Evolutionary conservation across 2,113 vertebrate genomes (phyloP).

Genomic region (Megaceryle maxima): DNA sequence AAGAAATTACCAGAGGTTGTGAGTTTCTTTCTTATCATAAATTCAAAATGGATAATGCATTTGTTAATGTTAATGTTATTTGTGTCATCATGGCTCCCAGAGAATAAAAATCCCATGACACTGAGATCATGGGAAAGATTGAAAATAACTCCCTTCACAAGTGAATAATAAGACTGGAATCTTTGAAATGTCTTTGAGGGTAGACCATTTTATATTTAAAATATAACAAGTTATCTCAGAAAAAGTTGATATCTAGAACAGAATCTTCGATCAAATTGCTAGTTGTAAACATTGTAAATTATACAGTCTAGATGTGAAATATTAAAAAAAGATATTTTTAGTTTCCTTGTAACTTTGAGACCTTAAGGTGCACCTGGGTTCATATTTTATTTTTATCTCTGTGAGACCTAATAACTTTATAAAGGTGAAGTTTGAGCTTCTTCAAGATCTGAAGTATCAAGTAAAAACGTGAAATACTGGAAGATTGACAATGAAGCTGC

Average conservation of each 20-base stretch:
- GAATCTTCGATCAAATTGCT: background rate
- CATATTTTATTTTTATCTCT: background rate
- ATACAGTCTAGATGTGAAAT: background rate
- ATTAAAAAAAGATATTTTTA: background rate
- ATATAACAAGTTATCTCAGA: background rate
- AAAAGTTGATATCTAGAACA: background rate
- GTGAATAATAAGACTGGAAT: slow-evolving; percentile 71
- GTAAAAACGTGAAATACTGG: background rate
- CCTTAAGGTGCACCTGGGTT: background rate
- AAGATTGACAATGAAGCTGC: background rate
- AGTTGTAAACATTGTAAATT: background rate
- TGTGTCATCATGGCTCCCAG: background rate
- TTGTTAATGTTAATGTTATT: slow-evolving; percentile 20
- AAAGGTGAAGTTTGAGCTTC: background rate
- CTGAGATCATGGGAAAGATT: slow-evolving; percentile 72
- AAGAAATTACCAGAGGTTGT: background rate
- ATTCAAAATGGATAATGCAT: background rate
- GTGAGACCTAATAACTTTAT: background rate
- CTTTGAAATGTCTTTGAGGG: background rate
- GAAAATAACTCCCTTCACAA: slow-evolving; percentile 63
- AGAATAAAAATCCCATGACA: slow-evolving; percentile 61
- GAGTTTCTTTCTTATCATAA: background rate
- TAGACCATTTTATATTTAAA: background rate
- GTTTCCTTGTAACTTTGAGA: background rate
- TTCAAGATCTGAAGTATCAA: background rate